Base-by-base conservation (phyloP, 2,888 invertebrate genomes). In the Liopterus haemorrhoidalis region DNA sequence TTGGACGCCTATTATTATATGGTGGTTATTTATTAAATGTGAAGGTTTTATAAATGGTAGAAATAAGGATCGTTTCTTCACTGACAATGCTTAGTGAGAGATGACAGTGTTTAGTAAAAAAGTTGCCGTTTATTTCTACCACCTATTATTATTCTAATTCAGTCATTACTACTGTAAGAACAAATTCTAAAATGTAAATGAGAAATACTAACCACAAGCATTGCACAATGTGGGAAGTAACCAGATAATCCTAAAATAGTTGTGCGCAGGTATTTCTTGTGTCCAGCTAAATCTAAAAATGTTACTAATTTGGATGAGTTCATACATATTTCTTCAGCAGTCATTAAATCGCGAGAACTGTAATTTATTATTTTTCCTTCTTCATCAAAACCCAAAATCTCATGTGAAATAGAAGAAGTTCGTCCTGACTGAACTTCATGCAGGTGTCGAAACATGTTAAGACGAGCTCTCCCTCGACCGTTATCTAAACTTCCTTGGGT, bases 401-500 rank as follows among this genome's bases (percentile, higher is more conserved):
- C 95, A 63, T 94, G 93, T 52, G 92, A 92, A 59, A 96, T 88
- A 3, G 93, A 94, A 0, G 93, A 94, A 0, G 96, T 97, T 50
- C 94, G 75, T 0, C 96, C 96, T 11, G 85, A 82, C 65, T 87
- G 85, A 42, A 99, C 91, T 67, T 99, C 99, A 67, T 99, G 99
- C 53, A 92, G 74, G 61, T 97, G 88, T 2, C 89, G 70, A 68
- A 99, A 92, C 81, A 99, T 88, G 70, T 96, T 97, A 5, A 97
- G 72, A 1, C 99, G 78, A 0, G 97, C 94, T 59, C 90, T 80
- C 4, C 99, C 96, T 45, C 91, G 74, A 0, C 97, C 97, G 69
- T 97, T 96, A 67, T 99, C 97, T 48, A 93, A 71, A 65, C 89
- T 90, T 18, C 96, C 95, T 69, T 96, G 94, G 0, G 96, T 96